Evolutionary conservation across 2,797 vertebrate genomes (phyloP).

Genomic region (Eulemur coronatus): DNA sequence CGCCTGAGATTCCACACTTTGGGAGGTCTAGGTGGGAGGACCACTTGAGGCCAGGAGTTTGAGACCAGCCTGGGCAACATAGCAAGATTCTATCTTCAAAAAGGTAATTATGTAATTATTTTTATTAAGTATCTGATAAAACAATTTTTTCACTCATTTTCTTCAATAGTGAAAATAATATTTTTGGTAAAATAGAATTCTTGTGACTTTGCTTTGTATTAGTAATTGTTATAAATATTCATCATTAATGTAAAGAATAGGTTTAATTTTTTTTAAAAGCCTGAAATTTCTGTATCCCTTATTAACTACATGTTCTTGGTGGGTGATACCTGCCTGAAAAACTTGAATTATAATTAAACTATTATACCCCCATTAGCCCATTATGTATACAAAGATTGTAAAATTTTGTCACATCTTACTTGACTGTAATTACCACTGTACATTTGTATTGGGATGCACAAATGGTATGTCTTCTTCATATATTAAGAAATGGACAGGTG

Average conservation of each 20-base stretch:
- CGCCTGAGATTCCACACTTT: background rate
- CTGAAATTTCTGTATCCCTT: background rate
- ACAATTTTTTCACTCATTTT: slow-evolving; percentile 15
- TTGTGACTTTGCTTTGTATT: background rate
- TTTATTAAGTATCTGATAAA: background rate
- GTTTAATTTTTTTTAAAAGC: background rate
- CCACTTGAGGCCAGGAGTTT: background rate
- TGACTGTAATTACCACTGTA: background rate
- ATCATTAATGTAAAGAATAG: background rate
- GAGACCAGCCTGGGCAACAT: background rate
- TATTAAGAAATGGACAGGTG: background rate
- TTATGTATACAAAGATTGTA: background rate
- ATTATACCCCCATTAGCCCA: background rate
- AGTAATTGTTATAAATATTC: background rate
- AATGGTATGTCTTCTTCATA: background rate
- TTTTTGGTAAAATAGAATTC: slow-evolving; percentile 33
- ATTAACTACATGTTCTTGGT: background rate
- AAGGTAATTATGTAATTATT: background rate
- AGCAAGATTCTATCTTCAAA: background rate
- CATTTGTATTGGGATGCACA: background rate
- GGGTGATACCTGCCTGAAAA: background rate
- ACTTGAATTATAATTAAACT: slow-evolving; percentile 18
- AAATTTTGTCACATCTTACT: background rate
- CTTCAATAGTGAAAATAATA: background rate
- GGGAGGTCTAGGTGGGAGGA: background rate